These are phyloP conservation scores for Pterostichus madidus DNA, from an alignment of 2,888 invertebrate species.

Conservation along the genomic window DNA sequence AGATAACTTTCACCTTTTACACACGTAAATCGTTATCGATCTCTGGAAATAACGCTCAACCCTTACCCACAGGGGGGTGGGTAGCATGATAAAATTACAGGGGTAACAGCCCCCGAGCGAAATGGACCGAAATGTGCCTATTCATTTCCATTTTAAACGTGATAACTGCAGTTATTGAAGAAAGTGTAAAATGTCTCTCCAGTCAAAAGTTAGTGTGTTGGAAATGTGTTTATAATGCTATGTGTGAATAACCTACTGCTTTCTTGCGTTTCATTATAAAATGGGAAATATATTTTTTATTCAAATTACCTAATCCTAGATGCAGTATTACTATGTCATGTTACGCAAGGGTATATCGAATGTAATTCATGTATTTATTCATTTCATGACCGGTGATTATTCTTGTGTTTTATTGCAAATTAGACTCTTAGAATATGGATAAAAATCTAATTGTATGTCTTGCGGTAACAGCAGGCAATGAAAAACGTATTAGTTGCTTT, in stretches of 20 bases:
- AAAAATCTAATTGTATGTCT: slow-evolving; percentile 21
- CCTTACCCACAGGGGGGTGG: neutral
- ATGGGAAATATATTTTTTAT: slow-evolving; percentile 27
- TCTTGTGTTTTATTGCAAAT: slow-evolving; percentile 42
- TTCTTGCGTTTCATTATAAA: slow-evolving; percentile 1
- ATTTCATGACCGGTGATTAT: slow-evolving; percentile 50
- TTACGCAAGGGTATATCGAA: slow-evolving; percentile 11
- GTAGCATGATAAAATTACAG: slow-evolving; percentile 30
- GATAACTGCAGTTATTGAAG: slow-evolving; percentile 45
- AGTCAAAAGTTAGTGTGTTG: no score
- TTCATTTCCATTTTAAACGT: slow-evolving; percentile 60
- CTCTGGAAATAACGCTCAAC: slow-evolving; percentile 7
- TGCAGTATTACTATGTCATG: slow-evolving; percentile 24
- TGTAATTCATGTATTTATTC: slow-evolving; percentile 52
- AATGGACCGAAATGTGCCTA: slow-evolving; percentile 60
- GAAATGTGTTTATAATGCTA: no score
- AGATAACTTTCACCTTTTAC: slow-evolving; percentile 64
- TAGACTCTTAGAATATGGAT: slow-evolving; percentile 19
- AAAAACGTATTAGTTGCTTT: slow-evolving; percentile 38
- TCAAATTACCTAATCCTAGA: neutral
- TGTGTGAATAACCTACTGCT: no score
- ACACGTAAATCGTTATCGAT: slow-evolving; percentile 61
- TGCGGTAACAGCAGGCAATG: slow-evolving; percentile 7
- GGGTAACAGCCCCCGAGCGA: slow-evolving; percentile 10
- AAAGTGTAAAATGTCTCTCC: no score